A percentile compares a stretch with the other conserved stretches of the same genome.
Conservation (phyloP, 2,113 vertebrate genomes). For the Ageneiosus marmoratus region DNA sequence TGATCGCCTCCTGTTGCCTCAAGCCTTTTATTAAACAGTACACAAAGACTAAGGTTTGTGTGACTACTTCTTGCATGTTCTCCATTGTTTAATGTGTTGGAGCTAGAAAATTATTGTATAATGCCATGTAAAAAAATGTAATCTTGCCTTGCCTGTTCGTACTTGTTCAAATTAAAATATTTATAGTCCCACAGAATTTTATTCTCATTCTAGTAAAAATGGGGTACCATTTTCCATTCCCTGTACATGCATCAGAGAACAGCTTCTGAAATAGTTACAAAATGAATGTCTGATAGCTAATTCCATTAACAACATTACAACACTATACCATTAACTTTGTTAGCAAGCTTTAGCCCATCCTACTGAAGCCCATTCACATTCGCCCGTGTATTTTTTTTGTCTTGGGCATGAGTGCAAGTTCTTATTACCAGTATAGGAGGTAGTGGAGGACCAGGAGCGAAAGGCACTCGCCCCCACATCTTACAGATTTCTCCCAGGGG, state of each 20-base stretch:
- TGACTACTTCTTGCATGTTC: neutral
- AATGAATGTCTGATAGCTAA: neutral
- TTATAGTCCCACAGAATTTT: neutral
- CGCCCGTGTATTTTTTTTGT: neutral
- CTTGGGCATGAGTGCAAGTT: neutral
- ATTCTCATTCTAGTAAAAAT: neutral
- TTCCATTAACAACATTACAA: neutral
- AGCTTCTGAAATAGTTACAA: neutral
- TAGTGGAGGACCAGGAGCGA: conserved; percentile 84
- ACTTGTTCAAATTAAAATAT: neutral
- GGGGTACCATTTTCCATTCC: neutral
- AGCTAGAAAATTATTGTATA: neutral
- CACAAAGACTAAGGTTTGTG: neutral
- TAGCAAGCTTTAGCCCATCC: neutral
- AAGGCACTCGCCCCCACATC: conserved; percentile 96
- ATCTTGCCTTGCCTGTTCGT: neutral
- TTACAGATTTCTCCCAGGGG: conserved; percentile 95
- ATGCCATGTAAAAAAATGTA: neutral
- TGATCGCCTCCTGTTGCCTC: neutral
- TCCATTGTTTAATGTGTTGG: neutral
- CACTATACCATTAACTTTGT: neutral
- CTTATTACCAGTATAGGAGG: conserved; percentile 84
- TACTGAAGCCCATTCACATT: neutral
- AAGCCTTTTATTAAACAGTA: neutral
- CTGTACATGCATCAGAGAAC: neutral